Conservation (phyloP, 2,113 vertebrate genomes). For the Pantherophis guttatus region DNA sequence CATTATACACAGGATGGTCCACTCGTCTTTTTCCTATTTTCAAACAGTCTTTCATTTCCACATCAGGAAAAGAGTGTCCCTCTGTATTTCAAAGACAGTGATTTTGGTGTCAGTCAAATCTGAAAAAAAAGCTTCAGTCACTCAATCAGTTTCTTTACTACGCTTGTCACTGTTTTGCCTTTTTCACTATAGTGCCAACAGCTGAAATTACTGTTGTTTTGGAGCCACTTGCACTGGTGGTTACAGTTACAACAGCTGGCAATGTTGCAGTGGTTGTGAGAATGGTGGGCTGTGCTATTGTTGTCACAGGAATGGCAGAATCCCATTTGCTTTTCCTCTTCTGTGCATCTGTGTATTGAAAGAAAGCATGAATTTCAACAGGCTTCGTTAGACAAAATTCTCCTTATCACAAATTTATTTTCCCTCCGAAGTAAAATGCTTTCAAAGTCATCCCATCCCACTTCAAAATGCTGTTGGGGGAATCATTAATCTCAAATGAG, state of each 20-base stretch:
- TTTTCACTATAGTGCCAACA: slow-evolving; percentile 96
- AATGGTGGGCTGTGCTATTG: slow-evolving; percentile 89
- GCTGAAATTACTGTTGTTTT: slow-evolving; percentile 98
- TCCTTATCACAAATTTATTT: background rate
- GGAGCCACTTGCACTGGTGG: slow-evolving; percentile 94
- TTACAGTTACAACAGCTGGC: slow-evolving; percentile 92
- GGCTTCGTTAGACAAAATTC: background rate
- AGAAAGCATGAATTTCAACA: slow-evolving; percentile 19
- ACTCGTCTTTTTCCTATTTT: slow-evolving; percentile 38
- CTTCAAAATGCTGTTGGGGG: background rate
- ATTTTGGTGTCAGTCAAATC: slow-evolving; percentile 38
- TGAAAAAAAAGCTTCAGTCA: slow-evolving; percentile 18
- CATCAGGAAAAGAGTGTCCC: slow-evolving; percentile 13
- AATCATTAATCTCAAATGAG: background rate
- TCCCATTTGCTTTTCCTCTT: slow-evolving; percentile 99
- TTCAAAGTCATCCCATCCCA: background rate
- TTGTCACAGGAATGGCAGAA: slow-evolving; percentile 90
- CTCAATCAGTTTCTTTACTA: slow-evolving; percentile 38
- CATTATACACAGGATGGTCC: slow-evolving; percentile 43
- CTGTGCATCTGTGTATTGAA: slow-evolving; percentile 81
- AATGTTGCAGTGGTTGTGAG: slow-evolving; percentile 91
- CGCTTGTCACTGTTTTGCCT: slow-evolving; percentile 89
- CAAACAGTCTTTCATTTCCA: slow-evolving; percentile 46
- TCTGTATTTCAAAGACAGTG: slow-evolving; percentile 1
- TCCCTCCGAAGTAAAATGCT: background rate